Evolutionary conservation across 2,797 vertebrate genomes (phyloP).

Genomic region (Octomys mimax): DNA sequence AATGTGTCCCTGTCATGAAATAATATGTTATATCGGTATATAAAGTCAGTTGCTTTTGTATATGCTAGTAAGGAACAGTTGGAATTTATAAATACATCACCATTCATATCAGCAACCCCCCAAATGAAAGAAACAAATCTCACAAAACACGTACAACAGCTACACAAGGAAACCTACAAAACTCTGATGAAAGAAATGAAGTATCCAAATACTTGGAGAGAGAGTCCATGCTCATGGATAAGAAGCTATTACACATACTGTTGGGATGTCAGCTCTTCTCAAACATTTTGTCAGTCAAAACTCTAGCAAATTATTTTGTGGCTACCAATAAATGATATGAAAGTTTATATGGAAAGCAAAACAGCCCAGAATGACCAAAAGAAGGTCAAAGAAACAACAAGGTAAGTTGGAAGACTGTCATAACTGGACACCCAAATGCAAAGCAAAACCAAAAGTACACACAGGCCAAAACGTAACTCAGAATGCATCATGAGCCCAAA

Average conservation of each 20-base stretch:
- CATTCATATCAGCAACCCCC: not conserved
- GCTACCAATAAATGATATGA: not conserved
- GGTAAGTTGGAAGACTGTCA: not conserved
- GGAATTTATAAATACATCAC: not conserved
- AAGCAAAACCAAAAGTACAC: not conserved
- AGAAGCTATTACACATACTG: not conserved
- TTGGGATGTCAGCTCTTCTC: not conserved
- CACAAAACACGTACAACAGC: not conserved
- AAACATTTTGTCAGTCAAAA: not conserved
- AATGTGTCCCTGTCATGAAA: not conserved
- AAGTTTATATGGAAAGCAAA: not conserved
- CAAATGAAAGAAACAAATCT: slow-evolving; percentile 29
- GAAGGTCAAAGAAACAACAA: not conserved
- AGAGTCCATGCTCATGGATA: not conserved
- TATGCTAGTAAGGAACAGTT: not conserved
- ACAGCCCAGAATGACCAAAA: not conserved
- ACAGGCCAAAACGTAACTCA: not conserved
- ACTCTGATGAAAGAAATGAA: not conserved
- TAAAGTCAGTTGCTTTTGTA: not conserved
- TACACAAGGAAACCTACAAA: slow-evolving; percentile 17
- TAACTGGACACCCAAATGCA: not conserved
- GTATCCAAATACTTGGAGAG: not conserved
- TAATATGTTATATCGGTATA: not conserved
- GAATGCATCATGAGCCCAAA: not conserved
- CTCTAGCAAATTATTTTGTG: not conserved